Base-by-base conservation (phyloP, 2,797 vertebrate genomes). In the Sylvia borin region DNA sequence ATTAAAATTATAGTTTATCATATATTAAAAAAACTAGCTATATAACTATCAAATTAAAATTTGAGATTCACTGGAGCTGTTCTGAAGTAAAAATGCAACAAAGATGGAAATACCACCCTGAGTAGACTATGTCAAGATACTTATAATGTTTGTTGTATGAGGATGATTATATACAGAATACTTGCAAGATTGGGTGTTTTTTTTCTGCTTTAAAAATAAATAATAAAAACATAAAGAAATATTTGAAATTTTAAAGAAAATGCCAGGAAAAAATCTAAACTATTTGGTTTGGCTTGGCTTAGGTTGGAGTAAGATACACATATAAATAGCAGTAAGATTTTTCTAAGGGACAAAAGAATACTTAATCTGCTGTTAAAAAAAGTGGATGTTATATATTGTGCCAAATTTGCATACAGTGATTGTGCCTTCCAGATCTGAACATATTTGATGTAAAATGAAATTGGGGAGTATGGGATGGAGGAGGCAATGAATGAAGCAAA, bases 231-330 rank as follows among this genome's bases (percentile, higher is more conserved):
- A 38, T 36, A 47, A 76, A 50, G 9, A 54, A 74, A 65, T 53
- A 65, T 22, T 51, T 87, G 21, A 65, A 40, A 32, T 36, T 61
- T 70, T 10, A 14, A n/a, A 57, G 31, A 77, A 10, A 77, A 10
- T 21, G 3, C 1, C 6, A 31, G 12, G 32, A 67, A 48, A 77
- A 60, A 22, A 0, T 0, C 3, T 2, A 34, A 32, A 16, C 1
- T 5, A 47, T 60, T 73, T 61, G 6, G 1, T 38, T 57, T 13
- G 18, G 4, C 2, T 74, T 66, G 18, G 34, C 3, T 24, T n/a
- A 10, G 6, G 10, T 34, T 67, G 26, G 26, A 54, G 26, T 45
- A 31, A 31, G 9, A 6, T 38, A 36, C 11, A 32, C 25, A 6
- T 34, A 5, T 42, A 57, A 48, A 4, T 42, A 77, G 26, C 13